phyloP scores from a whole-genome alignment of 2,888 invertebrate species.

The Celastrina argiolus region DNA sequence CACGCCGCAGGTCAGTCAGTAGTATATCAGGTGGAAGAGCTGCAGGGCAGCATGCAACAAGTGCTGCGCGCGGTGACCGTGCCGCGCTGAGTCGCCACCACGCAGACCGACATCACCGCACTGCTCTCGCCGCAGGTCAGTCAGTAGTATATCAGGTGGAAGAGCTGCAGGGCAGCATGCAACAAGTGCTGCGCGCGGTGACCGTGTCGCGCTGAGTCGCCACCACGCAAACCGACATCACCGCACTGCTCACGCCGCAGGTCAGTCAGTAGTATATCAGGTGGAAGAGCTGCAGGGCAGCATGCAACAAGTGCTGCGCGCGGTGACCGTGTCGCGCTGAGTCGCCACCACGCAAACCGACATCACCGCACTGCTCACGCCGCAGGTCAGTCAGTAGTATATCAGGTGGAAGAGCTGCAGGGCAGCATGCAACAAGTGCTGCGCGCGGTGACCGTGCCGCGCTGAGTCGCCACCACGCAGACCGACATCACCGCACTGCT shows the following conservation, averaged over 20 bases:
- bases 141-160: constrained; percentile 76
- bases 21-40: constrained; percentile 81
- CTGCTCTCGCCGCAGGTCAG: constrained; percentile 86
- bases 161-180: constrained; percentile 87
- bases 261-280: constrained; percentile 47
- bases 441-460: no score
- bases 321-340: no score
- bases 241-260: constrained; percentile 87
- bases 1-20: constrained; percentile 81
- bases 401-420: no score
- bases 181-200: constrained; percentile 79
- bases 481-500: no score
- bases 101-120: constrained; percentile 89
- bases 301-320: no score
- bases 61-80: constrained; percentile 69
- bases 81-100: constrained; percentile 73
- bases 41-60: constrained; percentile 88
- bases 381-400: no score
- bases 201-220: constrained; percentile 58
- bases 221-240: constrained; percentile 88
- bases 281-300: no score
- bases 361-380: no score
- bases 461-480: no score
- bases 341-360: no score
- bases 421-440: no score